Conservation (phyloP, 1,140 invertebrate genomes). For the Ganaspis sp. region DNA sequence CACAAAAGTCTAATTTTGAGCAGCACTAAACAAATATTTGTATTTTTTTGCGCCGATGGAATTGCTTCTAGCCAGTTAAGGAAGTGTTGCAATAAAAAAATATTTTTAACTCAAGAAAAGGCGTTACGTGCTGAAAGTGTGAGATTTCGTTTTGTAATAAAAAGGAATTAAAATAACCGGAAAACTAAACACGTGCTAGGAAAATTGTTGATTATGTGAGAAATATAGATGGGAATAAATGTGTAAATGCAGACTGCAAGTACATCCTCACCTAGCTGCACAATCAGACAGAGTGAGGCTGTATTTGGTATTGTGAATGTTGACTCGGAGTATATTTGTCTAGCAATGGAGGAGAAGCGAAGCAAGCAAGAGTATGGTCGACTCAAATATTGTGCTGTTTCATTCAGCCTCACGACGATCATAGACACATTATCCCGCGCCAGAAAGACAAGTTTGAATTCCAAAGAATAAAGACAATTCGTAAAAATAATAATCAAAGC, state of each 20-base stretch:
- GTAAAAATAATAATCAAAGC: background rate
- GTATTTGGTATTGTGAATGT: conserved; percentile 72
- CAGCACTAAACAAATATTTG: no score
- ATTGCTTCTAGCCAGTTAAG: no score
- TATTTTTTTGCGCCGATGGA: no score
- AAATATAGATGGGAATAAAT: conserved; percentile 16
- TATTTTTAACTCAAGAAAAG: no score
- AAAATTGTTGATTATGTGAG: conserved; percentile 16
- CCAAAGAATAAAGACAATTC: conserved; percentile 27
- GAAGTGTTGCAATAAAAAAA: no score
- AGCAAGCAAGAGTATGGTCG: conserved; percentile 52
- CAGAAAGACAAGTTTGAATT: conserved; percentile 29
- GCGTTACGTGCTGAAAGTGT: background rate
- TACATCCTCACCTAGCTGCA: conserved; percentile 57
- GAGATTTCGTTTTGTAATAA: conserved; percentile 6
- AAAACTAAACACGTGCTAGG: conserved; percentile 9
- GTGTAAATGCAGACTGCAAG: background rate
- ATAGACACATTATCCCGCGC: conserved; percentile 62
- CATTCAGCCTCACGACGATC: conserved; percentile 61
- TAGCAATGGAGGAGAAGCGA: conserved; percentile 70
- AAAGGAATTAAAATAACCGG: background rate
- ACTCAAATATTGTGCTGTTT: conserved; percentile 66
- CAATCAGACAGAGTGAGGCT: conserved; percentile 65
- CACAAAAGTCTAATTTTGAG: no score
- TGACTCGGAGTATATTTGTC: conserved; percentile 75